Conservation (phyloP, 2,113 vertebrate genomes). For the Phyllopteryx taeniolatus region DNA sequence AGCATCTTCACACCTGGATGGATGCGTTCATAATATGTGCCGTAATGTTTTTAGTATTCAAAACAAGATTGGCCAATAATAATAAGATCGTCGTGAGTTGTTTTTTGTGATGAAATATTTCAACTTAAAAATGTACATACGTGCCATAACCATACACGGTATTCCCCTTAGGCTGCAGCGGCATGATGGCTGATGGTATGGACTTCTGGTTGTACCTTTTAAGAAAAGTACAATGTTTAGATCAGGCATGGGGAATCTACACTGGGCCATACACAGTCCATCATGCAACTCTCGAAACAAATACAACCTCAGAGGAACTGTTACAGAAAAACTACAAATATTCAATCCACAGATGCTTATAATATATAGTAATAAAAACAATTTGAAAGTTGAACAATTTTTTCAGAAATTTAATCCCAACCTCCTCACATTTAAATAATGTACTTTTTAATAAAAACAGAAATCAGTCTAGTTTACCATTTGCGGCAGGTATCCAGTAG, state of each 20-base stretch:
- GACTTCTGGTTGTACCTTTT: constrained; percentile 78
- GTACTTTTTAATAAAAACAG: background rate
- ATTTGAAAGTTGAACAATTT: background rate
- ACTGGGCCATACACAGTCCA: no score
- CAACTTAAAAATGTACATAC: constrained; percentile 65
- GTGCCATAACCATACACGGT: constrained; percentile 86
- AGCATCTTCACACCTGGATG: constrained; percentile 80
- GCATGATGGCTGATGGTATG: constrained; percentile 74
- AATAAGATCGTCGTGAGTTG: background rate
- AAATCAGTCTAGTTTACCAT: constrained; percentile 60
- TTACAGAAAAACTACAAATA: background rate
- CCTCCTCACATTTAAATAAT: background rate
- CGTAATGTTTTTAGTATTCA: background rate
- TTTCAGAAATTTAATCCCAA: background rate
- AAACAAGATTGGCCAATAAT: background rate
- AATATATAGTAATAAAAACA: no score
- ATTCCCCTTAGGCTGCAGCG: constrained; percentile 78
- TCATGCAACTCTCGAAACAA: background rate
- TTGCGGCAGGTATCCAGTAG: constrained; percentile 85
- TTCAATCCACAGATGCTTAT: background rate
- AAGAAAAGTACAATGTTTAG: constrained; percentile 14
- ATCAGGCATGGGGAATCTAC: background rate
- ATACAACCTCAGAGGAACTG: background rate
- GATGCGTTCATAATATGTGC: background rate
- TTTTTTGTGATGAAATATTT: background rate